Percentiles rank a stretch among this genome's conserved stretches.
phyloP scores from a whole-genome alignment of 1,140 invertebrate species.

The Drosophila grimshawi region DNA sequence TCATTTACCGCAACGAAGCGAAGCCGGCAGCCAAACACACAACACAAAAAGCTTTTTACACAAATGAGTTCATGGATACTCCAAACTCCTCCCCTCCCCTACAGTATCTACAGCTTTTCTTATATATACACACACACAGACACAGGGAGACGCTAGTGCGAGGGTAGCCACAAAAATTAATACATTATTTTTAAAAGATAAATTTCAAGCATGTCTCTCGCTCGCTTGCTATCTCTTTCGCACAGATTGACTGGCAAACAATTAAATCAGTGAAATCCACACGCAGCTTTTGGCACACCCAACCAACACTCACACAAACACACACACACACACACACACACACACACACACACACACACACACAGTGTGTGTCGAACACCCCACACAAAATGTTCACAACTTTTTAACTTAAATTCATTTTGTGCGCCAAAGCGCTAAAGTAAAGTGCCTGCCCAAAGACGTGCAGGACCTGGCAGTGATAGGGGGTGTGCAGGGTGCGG shows the following conservation, averaged over 20 bases:
- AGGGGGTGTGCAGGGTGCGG: background rate
- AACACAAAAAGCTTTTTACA: slow-evolving; percentile 76
- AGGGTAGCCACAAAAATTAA: slow-evolving; percentile 75
- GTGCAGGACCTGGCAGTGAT: background rate
- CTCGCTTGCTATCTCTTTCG: slow-evolving; percentile 1
- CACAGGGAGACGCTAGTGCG: background rate
- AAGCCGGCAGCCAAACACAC: slow-evolving; percentile 28
- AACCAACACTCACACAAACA: slow-evolving; percentile 5
- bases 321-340: background rate
- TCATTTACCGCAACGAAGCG: slow-evolving; percentile 65
- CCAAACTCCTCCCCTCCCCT: slow-evolving; percentile 14
- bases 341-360: background rate
- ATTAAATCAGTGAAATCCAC: slow-evolving; percentile 83
- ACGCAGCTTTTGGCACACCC: slow-evolving; percentile 54
- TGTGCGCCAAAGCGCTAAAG: slow-evolving; percentile 57
- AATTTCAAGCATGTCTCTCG: slow-evolving; percentile 62
- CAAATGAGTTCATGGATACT: slow-evolving; percentile 75
- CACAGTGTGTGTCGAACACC: no score
- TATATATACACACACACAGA: background rate
- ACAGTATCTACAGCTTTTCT: background rate
- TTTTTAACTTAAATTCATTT: slow-evolving; percentile 83
- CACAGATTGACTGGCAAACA: slow-evolving; percentile 58
- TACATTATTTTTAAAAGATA: slow-evolving; percentile 83
- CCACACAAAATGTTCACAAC: slow-evolving; percentile 77
- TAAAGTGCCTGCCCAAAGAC: slow-evolving; percentile 25